Evolutionary conservation across 2,797 vertebrate genomes (phyloP).

Genomic region (Amblyopsis hoosieri): DNA sequence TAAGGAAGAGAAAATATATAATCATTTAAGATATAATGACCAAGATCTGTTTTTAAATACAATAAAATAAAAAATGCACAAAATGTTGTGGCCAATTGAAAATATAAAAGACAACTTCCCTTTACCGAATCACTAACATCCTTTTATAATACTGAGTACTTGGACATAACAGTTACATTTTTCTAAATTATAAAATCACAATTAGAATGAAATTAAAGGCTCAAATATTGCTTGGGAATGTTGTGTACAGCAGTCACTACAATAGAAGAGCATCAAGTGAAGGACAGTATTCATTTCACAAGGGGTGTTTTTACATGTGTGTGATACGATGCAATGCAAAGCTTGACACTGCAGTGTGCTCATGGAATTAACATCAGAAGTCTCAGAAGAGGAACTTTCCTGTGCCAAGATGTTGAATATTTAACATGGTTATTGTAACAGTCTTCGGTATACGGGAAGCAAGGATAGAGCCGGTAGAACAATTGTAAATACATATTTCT

Average conservation of each 20-base stretch:
- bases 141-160: conserved; percentile 77
- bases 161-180: conserved; percentile 73
- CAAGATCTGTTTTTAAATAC: conserved; percentile 73
- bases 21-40: conserved; percentile 74
- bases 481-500: background rate
- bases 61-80: conserved; percentile 81
- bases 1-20: conserved; percentile 71
- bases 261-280: conserved; percentile 52
- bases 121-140: conserved; percentile 73
- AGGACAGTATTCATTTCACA: conserved; percentile 43
- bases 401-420: conserved; percentile 51
- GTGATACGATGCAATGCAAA: conserved; percentile 38
- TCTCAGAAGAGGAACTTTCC: conserved; percentile 47
- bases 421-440: conserved; percentile 63
- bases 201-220: conserved; percentile 56
- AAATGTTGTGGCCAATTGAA: conserved; percentile 77
- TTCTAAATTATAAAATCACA: conserved; percentile 69
- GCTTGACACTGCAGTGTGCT: conserved; percentile 49
- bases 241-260: conserved; percentile 77
- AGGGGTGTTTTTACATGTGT: conserved; percentile 34
- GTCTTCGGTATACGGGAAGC: conserved; percentile 69
- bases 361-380: conserved; percentile 40
- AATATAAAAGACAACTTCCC: conserved; percentile 74
- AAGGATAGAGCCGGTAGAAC: conserved; percentile 34
- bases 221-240: conserved; percentile 84